Percentiles rank a stretch among this genome's conserved stretches.
Conservation (phyloP, 2,113 vertebrate species). For the Muntiacus muntjak region DNA sequence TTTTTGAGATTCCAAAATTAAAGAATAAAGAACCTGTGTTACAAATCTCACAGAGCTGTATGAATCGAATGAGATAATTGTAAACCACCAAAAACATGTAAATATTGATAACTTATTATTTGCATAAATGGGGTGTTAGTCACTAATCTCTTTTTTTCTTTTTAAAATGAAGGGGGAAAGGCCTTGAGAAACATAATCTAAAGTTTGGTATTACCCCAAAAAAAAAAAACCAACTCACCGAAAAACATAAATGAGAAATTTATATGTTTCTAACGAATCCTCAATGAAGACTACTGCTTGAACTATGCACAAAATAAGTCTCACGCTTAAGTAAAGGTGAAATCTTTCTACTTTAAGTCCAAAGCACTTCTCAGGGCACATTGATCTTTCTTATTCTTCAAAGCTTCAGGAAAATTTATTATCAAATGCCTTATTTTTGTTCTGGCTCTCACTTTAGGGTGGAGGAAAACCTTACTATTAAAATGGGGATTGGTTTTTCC, state of each 20-base stretch:
- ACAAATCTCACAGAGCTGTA: not conserved
- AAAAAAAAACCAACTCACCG: not conserved
- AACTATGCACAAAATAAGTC: slow-evolving; percentile 12
- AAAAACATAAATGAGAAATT: not conserved
- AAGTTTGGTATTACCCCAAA: not conserved
- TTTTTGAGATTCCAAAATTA: not conserved
- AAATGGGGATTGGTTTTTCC: not conserved
- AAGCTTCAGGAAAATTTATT: slow-evolving; percentile 14
- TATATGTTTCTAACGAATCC: not conserved
- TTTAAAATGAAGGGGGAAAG: not conserved
- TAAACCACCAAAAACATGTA: not conserved
- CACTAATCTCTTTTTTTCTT: not conserved
- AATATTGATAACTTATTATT: not conserved
- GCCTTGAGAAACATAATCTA: not conserved
- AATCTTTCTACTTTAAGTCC: not conserved
- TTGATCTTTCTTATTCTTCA: slow-evolving; percentile 24
- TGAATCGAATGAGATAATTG: not conserved
- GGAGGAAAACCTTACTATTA: not conserved
- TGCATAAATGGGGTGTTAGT: not conserved
- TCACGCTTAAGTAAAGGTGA: not conserved
- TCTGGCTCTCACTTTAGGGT: not conserved
- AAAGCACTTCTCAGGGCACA: not conserved
- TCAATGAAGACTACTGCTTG: not conserved
- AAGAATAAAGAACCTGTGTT: not conserved
- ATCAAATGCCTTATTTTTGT: not conserved